Conservation (phyloP, 53 echinoderm and acorn worm species). For the Actinopyga echinites region DNA sequence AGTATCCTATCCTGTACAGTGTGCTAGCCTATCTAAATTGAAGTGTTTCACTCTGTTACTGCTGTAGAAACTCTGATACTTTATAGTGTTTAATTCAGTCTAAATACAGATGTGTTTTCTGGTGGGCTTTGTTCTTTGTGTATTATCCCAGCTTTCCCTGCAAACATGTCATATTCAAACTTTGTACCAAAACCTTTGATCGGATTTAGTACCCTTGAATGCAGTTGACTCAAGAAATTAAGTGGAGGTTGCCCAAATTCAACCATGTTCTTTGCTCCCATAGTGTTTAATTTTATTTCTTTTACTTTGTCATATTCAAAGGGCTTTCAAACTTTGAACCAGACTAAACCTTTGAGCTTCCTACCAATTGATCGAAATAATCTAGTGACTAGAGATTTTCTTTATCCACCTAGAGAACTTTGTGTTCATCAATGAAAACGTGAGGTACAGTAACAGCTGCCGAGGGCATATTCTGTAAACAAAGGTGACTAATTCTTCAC, state of each 20-base stretch:
- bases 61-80: too few species aligned
- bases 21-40: too few species aligned
- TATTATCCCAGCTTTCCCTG: slow-evolving; percentile 29
- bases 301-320: neutral
- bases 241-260: slow-evolving; percentile 32
- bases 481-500: too few species aligned
- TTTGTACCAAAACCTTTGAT: slow-evolving; percentile 42
- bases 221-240: slow-evolving; percentile 36
- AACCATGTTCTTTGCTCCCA: slow-evolving; percentile 43
- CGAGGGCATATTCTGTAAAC: too few species aligned
- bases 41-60: too few species aligned
- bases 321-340: slow-evolving; percentile 32
- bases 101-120: slow-evolving; percentile 11
- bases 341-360: slow-evolving; percentile 31
- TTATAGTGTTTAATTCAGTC: slow-evolving; percentile 10
- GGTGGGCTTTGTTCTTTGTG: slow-evolving; percentile 39
- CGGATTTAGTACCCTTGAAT: slow-evolving; percentile 38
- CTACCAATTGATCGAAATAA: slow-evolving; percentile 9
- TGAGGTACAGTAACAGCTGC: too few species aligned
- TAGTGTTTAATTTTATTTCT: slow-evolving; percentile 38
- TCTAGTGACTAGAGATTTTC: slow-evolving; percentile 3
- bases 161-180: slow-evolving; percentile 36
- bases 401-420: neutral
- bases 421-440: too few species aligned
- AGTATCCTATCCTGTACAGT: too few species aligned